These are phyloP conservation scores for Tryphoninae sp. DNA, from an alignment of 2,888 invertebrate species.

Conservation along the genomic window DNA sequence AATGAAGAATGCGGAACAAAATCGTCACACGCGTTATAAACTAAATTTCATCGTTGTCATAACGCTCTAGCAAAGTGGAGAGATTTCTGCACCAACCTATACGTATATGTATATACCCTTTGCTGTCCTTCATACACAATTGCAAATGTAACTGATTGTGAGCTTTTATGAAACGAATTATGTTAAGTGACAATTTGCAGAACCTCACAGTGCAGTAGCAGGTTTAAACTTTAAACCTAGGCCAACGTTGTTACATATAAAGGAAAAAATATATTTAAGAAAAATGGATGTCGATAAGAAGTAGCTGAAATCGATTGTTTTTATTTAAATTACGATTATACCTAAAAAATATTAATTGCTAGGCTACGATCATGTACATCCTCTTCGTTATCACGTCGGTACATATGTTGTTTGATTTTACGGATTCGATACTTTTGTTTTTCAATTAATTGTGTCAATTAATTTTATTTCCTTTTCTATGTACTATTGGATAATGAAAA, in stretches of 20 bases:
- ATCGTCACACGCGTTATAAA: conserved; percentile 28
- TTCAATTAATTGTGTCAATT: conserved; percentile 17
- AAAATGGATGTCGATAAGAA: background rate
- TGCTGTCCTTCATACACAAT: background rate
- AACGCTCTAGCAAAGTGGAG: background rate
- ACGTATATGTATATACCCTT: background rate
- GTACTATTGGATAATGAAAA: conserved; percentile 47
- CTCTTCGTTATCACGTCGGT: conserved; percentile 42
- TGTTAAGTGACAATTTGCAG: conserved; percentile 47
- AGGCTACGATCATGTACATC: conserved; percentile 58
- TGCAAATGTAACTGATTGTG: conserved; percentile 5
- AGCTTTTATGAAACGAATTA: conserved; percentile 28
- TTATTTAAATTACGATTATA: conserved; percentile 75
- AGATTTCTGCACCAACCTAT: background rate
- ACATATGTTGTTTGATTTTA: conserved; percentile 39
- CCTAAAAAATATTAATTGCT: conserved; percentile 56
- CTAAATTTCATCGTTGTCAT: conserved; percentile 20
- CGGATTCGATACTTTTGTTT: conserved; percentile 32
- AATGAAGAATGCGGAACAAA: conserved; percentile 25
- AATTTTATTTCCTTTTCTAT: conserved; percentile 15
- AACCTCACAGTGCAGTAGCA: background rate
- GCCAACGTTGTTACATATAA: conserved; percentile 21
- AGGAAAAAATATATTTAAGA: background rate
- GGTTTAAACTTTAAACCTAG: background rate
- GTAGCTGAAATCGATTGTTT: conserved; percentile 63